Percentiles rank a stretch among this genome's conserved stretches.
Evolutionary conservation across 2,113 vertebrate genomes (phyloP).

Genomic region (Alectura lathami): DNA sequence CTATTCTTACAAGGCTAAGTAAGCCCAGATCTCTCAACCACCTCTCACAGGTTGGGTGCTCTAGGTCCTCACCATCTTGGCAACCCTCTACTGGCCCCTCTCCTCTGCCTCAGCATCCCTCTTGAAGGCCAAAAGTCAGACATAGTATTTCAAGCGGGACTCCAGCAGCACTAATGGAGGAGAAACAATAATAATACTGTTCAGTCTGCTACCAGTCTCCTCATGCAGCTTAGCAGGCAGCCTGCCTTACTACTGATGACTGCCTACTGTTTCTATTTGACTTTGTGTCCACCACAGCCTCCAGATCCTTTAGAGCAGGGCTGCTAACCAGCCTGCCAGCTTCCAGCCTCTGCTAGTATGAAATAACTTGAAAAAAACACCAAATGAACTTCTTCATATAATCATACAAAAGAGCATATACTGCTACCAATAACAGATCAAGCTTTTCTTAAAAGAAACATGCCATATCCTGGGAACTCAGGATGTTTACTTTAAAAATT

Average conservation of each 20-base stretch:
- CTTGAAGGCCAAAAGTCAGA: not conserved
- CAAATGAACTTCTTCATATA: not conserved
- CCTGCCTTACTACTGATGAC: not conserved
- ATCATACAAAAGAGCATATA: not conserved
- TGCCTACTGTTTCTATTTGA: not conserved
- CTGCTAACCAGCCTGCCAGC: not conserved
- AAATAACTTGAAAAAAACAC: not conserved
- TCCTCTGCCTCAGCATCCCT: not conserved
- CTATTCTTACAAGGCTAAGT: not conserved
- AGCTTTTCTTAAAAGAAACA: not conserved
- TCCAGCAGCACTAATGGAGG: not conserved
- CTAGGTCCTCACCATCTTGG: not conserved
- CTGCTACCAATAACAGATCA: not conserved
- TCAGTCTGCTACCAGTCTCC: not conserved
- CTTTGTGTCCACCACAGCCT: not conserved
- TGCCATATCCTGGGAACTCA: not conserved
- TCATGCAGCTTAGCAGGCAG: not conserved
- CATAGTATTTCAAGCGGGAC: not conserved
- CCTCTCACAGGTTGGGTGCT: not conserved
- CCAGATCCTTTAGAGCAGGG: not conserved
- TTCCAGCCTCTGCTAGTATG: not conserved
- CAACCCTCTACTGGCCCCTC: not conserved
- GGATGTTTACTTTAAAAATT: conserved; percentile 16
- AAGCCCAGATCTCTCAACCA: not conserved
- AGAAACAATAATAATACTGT: not conserved